Conservation (phyloP, 2,888 invertebrate genomes). For the Drosophila atripex region DNA sequence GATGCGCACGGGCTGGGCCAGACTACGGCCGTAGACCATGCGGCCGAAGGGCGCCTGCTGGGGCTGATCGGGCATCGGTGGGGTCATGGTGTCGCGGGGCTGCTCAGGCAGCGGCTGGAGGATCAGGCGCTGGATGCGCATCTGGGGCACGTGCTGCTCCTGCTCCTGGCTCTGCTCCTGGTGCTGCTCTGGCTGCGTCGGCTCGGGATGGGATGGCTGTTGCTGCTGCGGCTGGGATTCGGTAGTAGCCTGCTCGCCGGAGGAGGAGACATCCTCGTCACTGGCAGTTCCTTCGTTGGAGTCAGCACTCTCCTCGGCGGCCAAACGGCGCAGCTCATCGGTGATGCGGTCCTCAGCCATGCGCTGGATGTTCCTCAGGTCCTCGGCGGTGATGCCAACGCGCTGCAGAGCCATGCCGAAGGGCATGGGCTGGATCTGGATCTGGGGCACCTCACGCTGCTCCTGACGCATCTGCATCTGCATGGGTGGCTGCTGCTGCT, state of each 20-base stretch:
- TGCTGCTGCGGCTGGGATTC: conserved; percentile 47
- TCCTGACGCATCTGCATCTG: conserved; percentile 48
- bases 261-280: conserved; percentile 69
- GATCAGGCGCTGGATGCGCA: conserved; percentile 80
- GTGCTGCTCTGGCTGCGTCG: conserved; percentile 31
- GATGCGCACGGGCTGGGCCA: conserved; percentile 84
- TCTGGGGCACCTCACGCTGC: conserved; percentile 68
- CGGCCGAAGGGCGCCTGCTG: conserved; percentile 82
- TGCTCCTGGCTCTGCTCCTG: conserved; percentile 54
- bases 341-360: conserved; percentile 84
- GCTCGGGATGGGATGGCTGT: conserved; percentile 23
- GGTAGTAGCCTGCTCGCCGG: conserved; percentile 57
- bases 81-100: conserved; percentile 82
- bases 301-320: conserved; percentile 79
- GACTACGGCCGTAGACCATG: conserved; percentile 83
- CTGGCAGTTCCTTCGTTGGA: conserved; percentile 75
- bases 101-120: conserved; percentile 82
- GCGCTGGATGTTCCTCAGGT: conserved; percentile 83
- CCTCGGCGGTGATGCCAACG: conserved; percentile 83
- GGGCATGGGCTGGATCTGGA: conserved; percentile 83
- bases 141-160: conserved; percentile 51
- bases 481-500: conserved; percentile 70
- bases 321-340: conserved; percentile 82
- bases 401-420: conserved; percentile 82
- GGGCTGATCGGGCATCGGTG: conserved; percentile 82